These are phyloP conservation scores for Periparus ater DNA, from an alignment of 2,797 vertebrate genomes.

Conservation along the genomic window DNA sequence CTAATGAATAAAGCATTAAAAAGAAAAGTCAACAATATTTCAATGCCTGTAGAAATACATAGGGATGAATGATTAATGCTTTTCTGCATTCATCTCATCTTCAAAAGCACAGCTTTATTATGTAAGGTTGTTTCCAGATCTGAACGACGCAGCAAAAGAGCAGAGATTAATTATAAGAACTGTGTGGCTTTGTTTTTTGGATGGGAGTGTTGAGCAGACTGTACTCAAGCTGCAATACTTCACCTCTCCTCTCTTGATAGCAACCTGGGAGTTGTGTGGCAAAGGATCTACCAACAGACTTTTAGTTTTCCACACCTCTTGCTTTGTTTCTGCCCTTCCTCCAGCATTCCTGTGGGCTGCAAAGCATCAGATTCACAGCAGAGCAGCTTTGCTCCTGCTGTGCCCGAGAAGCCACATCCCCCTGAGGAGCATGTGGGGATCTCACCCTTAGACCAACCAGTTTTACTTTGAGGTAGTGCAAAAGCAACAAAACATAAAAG, in stretches of 20 bases:
- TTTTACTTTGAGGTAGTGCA: background rate
- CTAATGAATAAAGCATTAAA: conserved; percentile 58
- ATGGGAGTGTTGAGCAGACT: background rate
- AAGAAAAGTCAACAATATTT: conserved; percentile 40
- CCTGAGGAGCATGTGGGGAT: accelerated
- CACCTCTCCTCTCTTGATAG: background rate
- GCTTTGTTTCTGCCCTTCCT: background rate
- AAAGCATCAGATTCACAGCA: background rate
- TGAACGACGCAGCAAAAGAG: conserved; percentile 27
- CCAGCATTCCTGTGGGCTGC: background rate
- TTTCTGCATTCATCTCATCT: conserved; percentile 26
- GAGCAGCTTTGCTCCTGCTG: background rate
- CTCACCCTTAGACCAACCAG: background rate
- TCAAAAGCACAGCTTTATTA: conserved; percentile 27
- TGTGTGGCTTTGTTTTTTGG: background rate
- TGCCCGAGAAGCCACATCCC: background rate
- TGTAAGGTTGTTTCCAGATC: conserved; percentile 11
- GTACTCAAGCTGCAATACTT: background rate
- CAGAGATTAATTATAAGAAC: background rate
- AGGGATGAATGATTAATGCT: conserved; percentile 36
- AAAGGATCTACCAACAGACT: background rate
- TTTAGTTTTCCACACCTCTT: background rate
- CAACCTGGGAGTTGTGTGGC: background rate
- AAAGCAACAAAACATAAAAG: background rate
- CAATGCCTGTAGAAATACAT: conserved; percentile 14